These are phyloP conservation scores for Allacma fusca DNA, from an alignment of 2,888 invertebrate genomes.

Conservation along the genomic window DNA sequence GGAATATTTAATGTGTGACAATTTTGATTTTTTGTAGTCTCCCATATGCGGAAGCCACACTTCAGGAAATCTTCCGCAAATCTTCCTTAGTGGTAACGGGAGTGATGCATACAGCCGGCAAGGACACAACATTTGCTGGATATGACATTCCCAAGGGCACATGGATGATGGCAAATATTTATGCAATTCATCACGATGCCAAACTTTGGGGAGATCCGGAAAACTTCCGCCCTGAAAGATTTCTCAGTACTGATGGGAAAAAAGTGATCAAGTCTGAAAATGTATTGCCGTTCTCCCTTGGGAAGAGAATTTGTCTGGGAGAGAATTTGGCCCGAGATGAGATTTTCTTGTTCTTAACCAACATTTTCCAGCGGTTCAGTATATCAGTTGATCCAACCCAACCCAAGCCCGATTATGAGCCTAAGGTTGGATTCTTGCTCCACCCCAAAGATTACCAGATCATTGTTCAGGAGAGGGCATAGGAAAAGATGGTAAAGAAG, in stretches of 20 bases:
- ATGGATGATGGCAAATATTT: conserved; percentile 31
- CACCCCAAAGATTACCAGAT: background rate
- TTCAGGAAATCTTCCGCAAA: conserved; percentile 33
- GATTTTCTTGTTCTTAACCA: conserved; percentile 38
- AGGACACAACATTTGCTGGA: conserved; percentile 21
- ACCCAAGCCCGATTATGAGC: background rate
- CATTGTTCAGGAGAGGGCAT: conserved; percentile 19
- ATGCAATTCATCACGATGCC: conserved; percentile 44
- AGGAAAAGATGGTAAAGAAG: too few relatives aligned
- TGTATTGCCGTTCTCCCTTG: conserved; percentile 34
- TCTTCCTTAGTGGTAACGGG: conserved; percentile 27
- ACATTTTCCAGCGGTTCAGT: conserved; percentile 37
- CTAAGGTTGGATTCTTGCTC: conserved; percentile 25
- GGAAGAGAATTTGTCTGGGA: conserved; percentile 28
- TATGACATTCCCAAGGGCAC: conserved; percentile 28
- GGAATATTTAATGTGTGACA: too few relatives aligned
- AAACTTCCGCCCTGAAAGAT: conserved; percentile 53
- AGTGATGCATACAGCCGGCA: conserved; percentile 27
- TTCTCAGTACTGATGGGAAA: conserved; percentile 47
- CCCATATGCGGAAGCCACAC: conserved; percentile 25
- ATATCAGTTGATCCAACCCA: background rate
- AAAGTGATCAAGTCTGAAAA: conserved; percentile 26
- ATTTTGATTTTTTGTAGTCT: too few relatives aligned
- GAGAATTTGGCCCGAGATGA: conserved; percentile 34
- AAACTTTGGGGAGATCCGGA: conserved; percentile 55